Evolutionary conservation across 2,113 vertebrate genomes (phyloP).

Genomic region (Rynchops niger): DNA sequence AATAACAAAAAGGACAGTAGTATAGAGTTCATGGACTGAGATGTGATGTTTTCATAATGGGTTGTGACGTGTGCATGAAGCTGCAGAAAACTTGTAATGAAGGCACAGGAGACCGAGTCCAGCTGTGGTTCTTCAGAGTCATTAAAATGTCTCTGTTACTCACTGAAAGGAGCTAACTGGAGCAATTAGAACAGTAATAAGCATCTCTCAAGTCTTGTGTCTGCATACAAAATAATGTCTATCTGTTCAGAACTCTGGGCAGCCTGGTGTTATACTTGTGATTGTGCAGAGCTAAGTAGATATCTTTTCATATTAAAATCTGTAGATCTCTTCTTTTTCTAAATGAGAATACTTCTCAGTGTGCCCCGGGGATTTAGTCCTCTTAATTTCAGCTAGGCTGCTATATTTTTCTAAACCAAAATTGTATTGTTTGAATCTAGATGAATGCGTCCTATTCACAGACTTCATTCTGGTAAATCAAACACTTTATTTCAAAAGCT

Average conservation of each 20-base stretch:
- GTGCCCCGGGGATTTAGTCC: not conserved
- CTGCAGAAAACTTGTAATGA: not conserved
- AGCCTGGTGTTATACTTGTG: not conserved
- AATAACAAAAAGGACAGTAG: not conserved
- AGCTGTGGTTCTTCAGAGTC: not conserved
- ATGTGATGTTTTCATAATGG: not conserved
- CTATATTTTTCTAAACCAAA: slow-evolving; percentile 18
- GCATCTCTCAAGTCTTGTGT: not conserved
- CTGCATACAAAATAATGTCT: not conserved
- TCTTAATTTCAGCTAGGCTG: not conserved
- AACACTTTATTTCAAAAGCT: slow-evolving; percentile 20
- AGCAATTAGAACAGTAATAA: not conserved
- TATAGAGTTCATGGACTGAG: not conserved
- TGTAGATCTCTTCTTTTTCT: not conserved
- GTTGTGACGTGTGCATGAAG: not conserved
- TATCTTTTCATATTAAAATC: slow-evolving; percentile 16
- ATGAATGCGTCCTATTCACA: not conserved
- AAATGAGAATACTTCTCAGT: not conserved
- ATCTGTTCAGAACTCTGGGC: not conserved
- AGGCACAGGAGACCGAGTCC: not conserved
- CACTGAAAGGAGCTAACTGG: not conserved
- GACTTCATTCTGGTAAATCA: slow-evolving; percentile 28
- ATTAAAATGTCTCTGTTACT: not conserved
- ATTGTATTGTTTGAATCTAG: not conserved
- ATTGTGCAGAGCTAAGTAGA: not conserved